phyloP scores from a whole-genome alignment of 2,888 invertebrate species.

The Luffia ferchaultella region DNA sequence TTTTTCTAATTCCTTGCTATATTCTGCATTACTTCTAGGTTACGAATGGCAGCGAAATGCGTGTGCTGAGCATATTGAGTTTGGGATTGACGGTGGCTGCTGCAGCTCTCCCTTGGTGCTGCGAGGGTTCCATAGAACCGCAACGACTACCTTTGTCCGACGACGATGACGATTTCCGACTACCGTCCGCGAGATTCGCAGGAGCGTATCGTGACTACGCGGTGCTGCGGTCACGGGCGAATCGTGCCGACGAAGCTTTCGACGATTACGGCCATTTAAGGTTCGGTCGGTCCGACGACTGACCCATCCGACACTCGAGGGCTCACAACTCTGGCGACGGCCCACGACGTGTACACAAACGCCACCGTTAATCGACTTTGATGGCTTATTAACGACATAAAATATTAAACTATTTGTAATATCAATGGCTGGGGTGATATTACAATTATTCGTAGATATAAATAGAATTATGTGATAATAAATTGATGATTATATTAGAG shows the following conservation, averaged over 20 bases:
- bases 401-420: slow-evolving; percentile 14
- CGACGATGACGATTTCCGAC: slow-evolving; percentile 32
- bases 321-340: slow-evolving; percentile 1
- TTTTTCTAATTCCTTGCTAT: too few species aligned
- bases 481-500: too few species aligned
- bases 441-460: slow-evolving; percentile 18
- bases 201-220: slow-evolving; percentile 67
- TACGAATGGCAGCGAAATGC: slow-evolving; percentile 29
- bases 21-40: too few species aligned
- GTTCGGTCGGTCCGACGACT: slow-evolving; percentile 70
- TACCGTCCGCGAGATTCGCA: slow-evolving; percentile 16
- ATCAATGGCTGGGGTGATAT: slow-evolving; percentile 42
- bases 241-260: slow-evolving; percentile 71
- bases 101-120: slow-evolving; percentile 27
- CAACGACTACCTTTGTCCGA: slow-evolving; percentile 24
- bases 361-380: too few species aligned
- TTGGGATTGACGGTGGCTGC: slow-evolving; percentile 25
- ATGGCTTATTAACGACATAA: background rate
- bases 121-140: slow-evolving; percentile 32
- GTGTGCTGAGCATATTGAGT: slow-evolving; percentile 28
- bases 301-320: slow-evolving; percentile 23
- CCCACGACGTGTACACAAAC: background rate
- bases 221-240: slow-evolving; percentile 62
- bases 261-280: slow-evolving; percentile 81
- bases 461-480: background rate